Percentiles rank a stretch among this genome's conserved stretches.
Conservation (phyloP, 2,888 invertebrate genomes). For the Heliconius aoede region DNA sequence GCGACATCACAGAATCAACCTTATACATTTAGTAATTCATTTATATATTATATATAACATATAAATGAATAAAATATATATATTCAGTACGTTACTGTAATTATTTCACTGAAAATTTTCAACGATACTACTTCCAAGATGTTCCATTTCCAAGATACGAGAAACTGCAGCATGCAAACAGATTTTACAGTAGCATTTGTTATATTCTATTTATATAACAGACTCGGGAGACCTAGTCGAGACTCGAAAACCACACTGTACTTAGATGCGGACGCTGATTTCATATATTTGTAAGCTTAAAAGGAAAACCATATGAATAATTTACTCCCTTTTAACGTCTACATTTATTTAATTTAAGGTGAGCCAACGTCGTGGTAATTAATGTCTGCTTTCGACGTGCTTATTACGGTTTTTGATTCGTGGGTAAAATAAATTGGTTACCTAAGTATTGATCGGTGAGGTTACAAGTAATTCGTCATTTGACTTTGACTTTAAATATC, state of each 20-base stretch:
- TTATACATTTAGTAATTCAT: no score
- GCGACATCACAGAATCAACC: neutral
- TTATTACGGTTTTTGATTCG: neutral
- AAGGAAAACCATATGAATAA: slow-evolving; percentile 14
- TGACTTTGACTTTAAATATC: no score
- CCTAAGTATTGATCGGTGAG: neutral
- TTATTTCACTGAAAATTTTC: neutral
- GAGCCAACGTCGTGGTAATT: neutral
- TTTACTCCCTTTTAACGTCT: neutral
- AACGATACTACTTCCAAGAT: neutral
- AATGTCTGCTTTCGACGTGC: neutral
- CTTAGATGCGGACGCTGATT: slow-evolving; percentile 4
- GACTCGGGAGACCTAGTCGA: slow-evolving; percentile 19
- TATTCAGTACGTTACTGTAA: neutral
- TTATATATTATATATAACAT: neutral
- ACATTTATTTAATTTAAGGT: neutral
- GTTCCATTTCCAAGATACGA: slow-evolving; percentile 2
- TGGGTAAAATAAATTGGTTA: neutral
- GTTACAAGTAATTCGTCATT: neutral
- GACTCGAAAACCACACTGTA: slow-evolving; percentile 26
- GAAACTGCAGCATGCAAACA: slow-evolving; percentile 26
- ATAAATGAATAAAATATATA: no score
- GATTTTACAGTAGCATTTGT: slow-evolving; percentile 21
- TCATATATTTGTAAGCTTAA: slow-evolving; percentile 4
- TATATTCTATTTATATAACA: slow-evolving; percentile 28